These are phyloP conservation scores for Lasioglossum albipes DNA, from an alignment of 1,140 invertebrate species.

Conservation along the genomic window DNA sequence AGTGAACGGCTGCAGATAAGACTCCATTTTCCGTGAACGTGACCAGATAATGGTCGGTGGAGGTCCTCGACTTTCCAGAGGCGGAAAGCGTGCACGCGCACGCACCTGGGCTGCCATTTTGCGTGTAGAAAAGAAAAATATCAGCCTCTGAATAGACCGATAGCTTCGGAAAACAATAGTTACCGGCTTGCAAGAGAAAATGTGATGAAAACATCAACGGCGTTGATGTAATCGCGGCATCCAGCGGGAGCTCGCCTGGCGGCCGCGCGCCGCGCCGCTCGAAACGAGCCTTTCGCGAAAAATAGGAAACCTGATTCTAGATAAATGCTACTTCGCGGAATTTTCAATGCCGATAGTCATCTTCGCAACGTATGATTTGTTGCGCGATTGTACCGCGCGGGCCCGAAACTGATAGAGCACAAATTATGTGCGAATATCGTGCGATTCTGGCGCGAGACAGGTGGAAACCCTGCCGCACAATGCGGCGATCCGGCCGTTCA, in stretches of 20 bases:
- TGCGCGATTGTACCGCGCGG: background rate
- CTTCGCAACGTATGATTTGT: slow-evolving; percentile 1
- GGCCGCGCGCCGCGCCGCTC: background rate
- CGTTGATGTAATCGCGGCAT: slow-evolving; percentile 48
- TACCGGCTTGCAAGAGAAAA: slow-evolving; percentile 32
- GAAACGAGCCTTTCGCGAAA: slow-evolving; percentile 16
- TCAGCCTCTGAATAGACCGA: slow-evolving; percentile 42
- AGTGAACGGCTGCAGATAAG: slow-evolving; percentile 47
- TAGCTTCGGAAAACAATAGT: slow-evolving; percentile 59
- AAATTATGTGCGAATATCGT: slow-evolving; percentile 28
- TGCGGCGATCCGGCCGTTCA: too few relatives aligned
- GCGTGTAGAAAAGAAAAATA: slow-evolving; percentile 37
- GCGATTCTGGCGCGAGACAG: background rate
- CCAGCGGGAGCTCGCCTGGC: background rate
- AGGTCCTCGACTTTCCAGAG: slow-evolving; percentile 62
- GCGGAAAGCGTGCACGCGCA: slow-evolving; percentile 46
- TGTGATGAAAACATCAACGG: slow-evolving; percentile 6
- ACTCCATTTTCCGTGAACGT: slow-evolving; percentile 49
- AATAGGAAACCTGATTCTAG: slow-evolving; percentile 5
- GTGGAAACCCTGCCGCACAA: too few relatives aligned
- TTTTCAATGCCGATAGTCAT: slow-evolving; percentile 22
- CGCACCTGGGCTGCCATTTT: slow-evolving; percentile 12
- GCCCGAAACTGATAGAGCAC: background rate
- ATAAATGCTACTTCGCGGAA: slow-evolving; percentile 17
- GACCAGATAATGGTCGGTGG: slow-evolving; percentile 46